phyloP scores from a whole-genome alignment of 1,140 invertebrate species.

The Polypedilum vanderplanki region DNA sequence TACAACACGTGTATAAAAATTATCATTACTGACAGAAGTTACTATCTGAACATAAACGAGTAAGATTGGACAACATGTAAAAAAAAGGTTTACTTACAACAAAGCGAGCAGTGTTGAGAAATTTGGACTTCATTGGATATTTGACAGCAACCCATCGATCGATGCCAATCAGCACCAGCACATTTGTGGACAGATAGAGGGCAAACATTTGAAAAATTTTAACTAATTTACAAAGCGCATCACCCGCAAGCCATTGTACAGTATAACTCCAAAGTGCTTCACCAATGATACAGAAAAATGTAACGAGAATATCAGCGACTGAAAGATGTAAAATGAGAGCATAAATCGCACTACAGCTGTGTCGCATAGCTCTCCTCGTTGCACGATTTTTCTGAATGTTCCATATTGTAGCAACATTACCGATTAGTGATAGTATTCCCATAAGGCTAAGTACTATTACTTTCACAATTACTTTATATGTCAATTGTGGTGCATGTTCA shows the following conservation, averaged over 20 bases:
- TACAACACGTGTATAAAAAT: too few species aligned
- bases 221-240: constrained; percentile 68
- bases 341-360: constrained; percentile 64
- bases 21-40: too few species aligned
- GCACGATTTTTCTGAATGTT: constrained; percentile 57
- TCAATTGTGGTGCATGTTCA: constrained; percentile 57
- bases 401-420: constrained; percentile 66
- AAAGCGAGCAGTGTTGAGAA: constrained; percentile 16
- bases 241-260: constrained; percentile 71
- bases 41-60: too few species aligned
- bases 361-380: constrained; percentile 46
- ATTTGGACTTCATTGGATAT: constrained; percentile 61
- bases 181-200: constrained; percentile 75
- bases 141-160: constrained; percentile 73
- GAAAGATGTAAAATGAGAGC: constrained; percentile 68
- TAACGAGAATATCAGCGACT: constrained; percentile 69
- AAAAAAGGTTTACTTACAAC: not conserved
- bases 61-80: not conserved
- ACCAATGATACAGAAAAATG: constrained; percentile 69
- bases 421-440: constrained; percentile 62
- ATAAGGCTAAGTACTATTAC: constrained; percentile 58
- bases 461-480: constrained; percentile 50
- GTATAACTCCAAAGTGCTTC: constrained; percentile 74
- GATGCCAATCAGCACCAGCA: constrained; percentile 71
- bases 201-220: constrained; percentile 78